These are phyloP conservation scores for Tenodera sinensis DNA, from an alignment of 2,888 invertebrate species.

Conservation along the genomic window DNA sequence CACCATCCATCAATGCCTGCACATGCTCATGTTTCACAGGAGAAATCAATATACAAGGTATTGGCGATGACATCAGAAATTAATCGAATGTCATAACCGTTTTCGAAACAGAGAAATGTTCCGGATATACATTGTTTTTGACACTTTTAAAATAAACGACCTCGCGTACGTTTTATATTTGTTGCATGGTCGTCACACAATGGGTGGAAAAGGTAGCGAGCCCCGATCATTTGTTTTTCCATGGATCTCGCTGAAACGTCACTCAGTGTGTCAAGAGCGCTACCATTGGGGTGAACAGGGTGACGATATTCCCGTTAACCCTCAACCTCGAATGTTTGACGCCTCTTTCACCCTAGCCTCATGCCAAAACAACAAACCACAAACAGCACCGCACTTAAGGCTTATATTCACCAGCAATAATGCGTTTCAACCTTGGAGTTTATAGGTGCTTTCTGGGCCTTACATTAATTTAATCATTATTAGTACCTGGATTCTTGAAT, in stretches of 20 bases:
- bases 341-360: neutral
- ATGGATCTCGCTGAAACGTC: neutral
- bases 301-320: neutral
- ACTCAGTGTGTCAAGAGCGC: neutral
- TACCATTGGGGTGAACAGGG: neutral
- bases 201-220: neutral
- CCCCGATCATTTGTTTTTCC: neutral
- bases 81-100: slow-evolving; percentile 10
- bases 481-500: no score
- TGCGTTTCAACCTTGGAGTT: neutral
- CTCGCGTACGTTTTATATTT: neutral
- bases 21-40: neutral
- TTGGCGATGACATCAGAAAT: slow-evolving; percentile 14
- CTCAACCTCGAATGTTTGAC: neutral
- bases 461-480: no score
- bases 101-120: neutral
- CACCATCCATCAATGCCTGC: neutral
- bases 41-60: neutral
- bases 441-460: neutral
- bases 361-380: neutral
- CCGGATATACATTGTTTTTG: slow-evolving; percentile 10
- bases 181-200: neutral
- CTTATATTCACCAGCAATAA: neutral
- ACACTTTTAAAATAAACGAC: neutral
- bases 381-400: neutral